phyloP scores from a whole-genome alignment of 1,140 invertebrate genomes.

The Caenorhabditis latens region DNA sequence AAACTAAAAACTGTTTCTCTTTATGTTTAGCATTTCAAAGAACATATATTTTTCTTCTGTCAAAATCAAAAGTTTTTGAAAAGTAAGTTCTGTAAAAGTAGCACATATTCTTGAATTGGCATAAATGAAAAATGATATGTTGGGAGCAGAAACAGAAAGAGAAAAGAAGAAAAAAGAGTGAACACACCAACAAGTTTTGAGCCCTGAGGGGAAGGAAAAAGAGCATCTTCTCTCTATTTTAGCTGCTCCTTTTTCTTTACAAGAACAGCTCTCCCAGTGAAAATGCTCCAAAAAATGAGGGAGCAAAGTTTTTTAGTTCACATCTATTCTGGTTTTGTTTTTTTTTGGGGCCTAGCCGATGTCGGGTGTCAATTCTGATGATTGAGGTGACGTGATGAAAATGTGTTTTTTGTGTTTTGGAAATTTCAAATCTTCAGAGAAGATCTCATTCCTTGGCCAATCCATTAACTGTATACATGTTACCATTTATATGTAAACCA shows the following conservation, averaged over 20 bases:
- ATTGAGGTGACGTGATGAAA: background rate
- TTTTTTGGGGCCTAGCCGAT: background rate
- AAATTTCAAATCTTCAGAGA: no score
- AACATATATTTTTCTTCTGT: no score
- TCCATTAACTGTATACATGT: no score
- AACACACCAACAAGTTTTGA: conserved; percentile 16
- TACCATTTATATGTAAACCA: no score
- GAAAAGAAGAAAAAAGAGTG: background rate
- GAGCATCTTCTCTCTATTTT: background rate
- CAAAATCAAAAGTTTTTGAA: no score
- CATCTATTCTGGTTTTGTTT: background rate
- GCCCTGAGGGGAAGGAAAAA: conserved; percentile 17
- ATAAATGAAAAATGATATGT: conserved; percentile 42
- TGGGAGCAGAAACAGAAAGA: background rate
- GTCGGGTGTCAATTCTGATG: conserved; percentile 5
- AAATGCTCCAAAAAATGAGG: conserved; percentile 6
- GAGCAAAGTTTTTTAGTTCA: background rate
- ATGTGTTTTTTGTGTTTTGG: background rate
- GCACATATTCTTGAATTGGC: background rate
- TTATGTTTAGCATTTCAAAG: no score
- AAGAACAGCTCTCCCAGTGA: background rate
- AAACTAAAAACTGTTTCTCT: no score
- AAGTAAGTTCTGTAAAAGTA: no score
- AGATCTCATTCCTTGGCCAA: no score
- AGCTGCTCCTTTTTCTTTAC: background rate